Evolutionary conservation across 2,113 vertebrate species (phyloP), one percentile per base, ranked within the genome.

Genomic region (Pipa parva): DNA sequence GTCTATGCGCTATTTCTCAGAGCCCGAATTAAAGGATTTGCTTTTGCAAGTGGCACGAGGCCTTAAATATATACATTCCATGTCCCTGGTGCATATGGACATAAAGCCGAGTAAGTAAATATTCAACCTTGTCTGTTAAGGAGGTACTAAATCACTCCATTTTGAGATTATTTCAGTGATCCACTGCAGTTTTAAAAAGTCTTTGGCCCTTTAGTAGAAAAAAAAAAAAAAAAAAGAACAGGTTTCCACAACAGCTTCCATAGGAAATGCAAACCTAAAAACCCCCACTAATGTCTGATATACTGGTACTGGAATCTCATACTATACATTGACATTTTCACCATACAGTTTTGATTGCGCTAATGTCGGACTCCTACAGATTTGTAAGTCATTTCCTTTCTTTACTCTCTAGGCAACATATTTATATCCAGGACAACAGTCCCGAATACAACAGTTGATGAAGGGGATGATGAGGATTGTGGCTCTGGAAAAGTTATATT

Each of bases 81-180:
- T 93, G 71, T 93, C 91, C 22, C 87, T 99, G 77, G 97, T 98
- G 72, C 97, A 99, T 81, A 98, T 99, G 97, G 97, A 98, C 83
- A 97, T 99, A 82, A 99, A 98, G 74, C 95, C 97, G 45, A 99
- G 97, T 99, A 83, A 90, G 96, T 93, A 65, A 33, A 29, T 45
- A 1, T 10, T 71, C 36, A 59, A 37, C 4, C 66, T 27, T 72
- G n/a, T n/a, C n/a, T n/a, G n/a, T n/a, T n/a, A n/a, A n/a, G n/a
- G n/a, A n/a, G n/a, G n/a, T n/a, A n/a, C n/a, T n/a, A n/a, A n/a
- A n/a, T n/a, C n/a, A n/a, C n/a, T n/a, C n/a, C n/a, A n/a, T n/a
- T n/a, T n/a, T n/a, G n/a, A n/a, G n/a, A n/a, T n/a, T n/a, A n/a
- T n/a, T n/a, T n/a, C n/a, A n/a, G n/a, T n/a, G n/a, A n/a, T n/a